A percentile compares a stretch with the other conserved stretches of the same genome.
These are phyloP conservation scores for Volucella zonaria DNA, from an alignment of 2,888 invertebrate species.

Conservation along the genomic window DNA sequence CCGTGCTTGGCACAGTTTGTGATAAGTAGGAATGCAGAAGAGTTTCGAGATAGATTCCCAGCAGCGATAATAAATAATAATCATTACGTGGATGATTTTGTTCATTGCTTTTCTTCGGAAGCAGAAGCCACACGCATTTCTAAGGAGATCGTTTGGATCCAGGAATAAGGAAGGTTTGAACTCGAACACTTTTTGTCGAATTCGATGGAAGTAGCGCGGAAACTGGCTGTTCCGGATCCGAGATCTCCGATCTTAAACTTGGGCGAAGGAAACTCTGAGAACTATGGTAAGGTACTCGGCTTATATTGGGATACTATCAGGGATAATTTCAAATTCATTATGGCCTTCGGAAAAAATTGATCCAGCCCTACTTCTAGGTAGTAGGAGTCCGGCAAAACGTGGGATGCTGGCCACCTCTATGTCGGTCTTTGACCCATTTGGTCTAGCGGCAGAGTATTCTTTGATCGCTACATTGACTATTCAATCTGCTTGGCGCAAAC, in stretches of 20 bases:
- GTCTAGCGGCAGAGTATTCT: constrained; percentile 53
- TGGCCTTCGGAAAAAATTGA: constrained; percentile 52
- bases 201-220: not conserved
- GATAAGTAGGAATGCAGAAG: no score
- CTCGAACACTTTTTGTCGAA: constrained; percentile 12
- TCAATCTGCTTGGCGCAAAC: constrained; percentile 55
- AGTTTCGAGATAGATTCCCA: no score
- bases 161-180: not conserved
- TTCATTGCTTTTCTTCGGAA: no score
- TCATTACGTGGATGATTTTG: no score
- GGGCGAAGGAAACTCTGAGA: not conserved
- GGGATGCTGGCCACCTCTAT: constrained; percentile 52
- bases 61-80: no score
- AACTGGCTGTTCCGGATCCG: not conserved
- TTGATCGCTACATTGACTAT: constrained; percentile 53
- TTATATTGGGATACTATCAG: constrained; percentile 45
- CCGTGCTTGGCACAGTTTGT: no score
- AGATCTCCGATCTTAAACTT: not conserved
- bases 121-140: no score
- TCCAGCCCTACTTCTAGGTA: constrained; percentile 10
- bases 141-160: no score
- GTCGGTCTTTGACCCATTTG: constrained; percentile 61
- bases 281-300: constrained; percentile 37
- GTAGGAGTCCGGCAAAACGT: constrained; percentile 52
- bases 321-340: constrained; percentile 40